Base-by-base conservation (phyloP, 2,888 invertebrate genomes). In the Drosophila heteroneura region DNA sequence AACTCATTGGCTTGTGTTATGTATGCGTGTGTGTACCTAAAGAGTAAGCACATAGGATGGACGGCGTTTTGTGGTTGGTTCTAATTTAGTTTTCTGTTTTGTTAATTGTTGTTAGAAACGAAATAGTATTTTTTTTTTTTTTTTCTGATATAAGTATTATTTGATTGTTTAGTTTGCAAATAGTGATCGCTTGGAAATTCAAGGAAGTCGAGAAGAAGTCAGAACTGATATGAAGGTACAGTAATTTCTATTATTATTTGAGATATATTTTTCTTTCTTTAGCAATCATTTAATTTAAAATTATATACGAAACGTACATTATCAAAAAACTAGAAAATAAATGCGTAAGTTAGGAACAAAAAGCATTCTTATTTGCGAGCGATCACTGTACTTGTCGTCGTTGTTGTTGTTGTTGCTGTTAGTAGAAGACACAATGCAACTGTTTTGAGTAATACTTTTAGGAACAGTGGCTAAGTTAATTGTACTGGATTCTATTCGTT, bases 1-100 rank as follows among this genome's bases (percentile, higher is more conserved):
- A 92, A 92, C 85, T 93, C 93, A 90, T 91, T 93, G 80, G 92
- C 89, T 90, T 93, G 93, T 91, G 92, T 91, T 89, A 93, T 92
- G 86, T 93, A 93, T 88, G 92, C 93, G 85, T 93, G 92, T 83
- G 92, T 92, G 91, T 93, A 93, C 92, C 93, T 93, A 89, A 82
- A 87, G 83, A 79, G 78, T 65, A 81, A 85, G 90, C 85, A 89
- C 84, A 81, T 70, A 57, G 57, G 39, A 57, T 57, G 57, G 66
- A 58, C 76, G 67, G 74, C 79, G 61, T 61, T 66, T 60, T 53
- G 47, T 22, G 60, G 51, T 68, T 68, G 49, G 28, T 51, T 33
- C 28, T 32, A 44, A 37, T 58, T 58, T 22, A 39, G n/a, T 58
- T 58, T 16, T 30, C 16, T 28, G 2, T n/a, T 52, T 19, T 30